Evolutionary conservation across 30 jellyfish, hydroid and myxozoan species (phyloP), one percentile per base, ranked within the genome.

Genomic region (Turritopsis rubra): DNA sequence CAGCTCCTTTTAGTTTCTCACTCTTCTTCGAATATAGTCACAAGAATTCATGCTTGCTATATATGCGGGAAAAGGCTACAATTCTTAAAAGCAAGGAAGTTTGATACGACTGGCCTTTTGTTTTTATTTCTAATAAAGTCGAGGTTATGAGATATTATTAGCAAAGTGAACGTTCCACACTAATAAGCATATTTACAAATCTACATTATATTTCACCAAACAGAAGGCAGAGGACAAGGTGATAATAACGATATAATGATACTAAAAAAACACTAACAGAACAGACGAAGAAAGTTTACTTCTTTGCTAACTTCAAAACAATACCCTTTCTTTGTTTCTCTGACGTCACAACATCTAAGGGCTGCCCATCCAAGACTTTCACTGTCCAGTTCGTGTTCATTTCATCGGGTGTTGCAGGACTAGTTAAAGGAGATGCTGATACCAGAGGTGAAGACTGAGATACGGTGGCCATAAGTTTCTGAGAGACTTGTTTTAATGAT

Each of bases 291-390:
- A 41, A 41, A 41, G 60, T 41, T 79, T 74, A 93, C 65, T 93
- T 93, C 75, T 93, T 93, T n/a, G 99, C 99, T 52, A 93, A 91
- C 91, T 93, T 93, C 54, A 93, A 83, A 13, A 93, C 99, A 73
- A 93, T 93, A 73, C 99, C 99, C 79, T 93, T 93, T 28, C 96
- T 73, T n/a, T 71, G 84, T 29, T 86, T 79, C 75, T 91, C 95
- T 54, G 84, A 80, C 65, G 88, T 71, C 25, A 54, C 95, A 60
- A 83, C 87, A 18, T 85, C 54, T 27, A 86, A 53, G 21, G 85
- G 72, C 72, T 85, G 81, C 8, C 75, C 94, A 81, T 85, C 87
- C 22, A 88, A 25, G 30, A 88, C 22, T 81, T 83, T 93, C 18
- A 93, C 99, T 28, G 99, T 93, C 99, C 99, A 93, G 1, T 84